Percentiles rank a stretch among this genome's conserved stretches.
Conservation (phyloP, 2,888 invertebrate species). For the Hemistola chrysoprasaria region DNA sequence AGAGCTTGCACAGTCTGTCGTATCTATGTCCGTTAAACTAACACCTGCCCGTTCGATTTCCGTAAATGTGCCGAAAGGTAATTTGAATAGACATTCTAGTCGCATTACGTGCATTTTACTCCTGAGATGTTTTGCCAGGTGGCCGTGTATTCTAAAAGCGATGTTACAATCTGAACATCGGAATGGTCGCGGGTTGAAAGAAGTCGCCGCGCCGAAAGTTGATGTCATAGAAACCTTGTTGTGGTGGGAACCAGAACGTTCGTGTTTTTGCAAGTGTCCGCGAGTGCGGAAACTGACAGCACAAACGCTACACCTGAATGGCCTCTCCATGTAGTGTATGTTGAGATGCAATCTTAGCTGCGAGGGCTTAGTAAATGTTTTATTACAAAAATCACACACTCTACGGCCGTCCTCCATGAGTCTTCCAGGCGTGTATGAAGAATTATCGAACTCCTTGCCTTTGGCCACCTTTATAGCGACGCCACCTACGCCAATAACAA, state of each 20-base stretch:
- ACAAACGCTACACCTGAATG: constrained; percentile 95
- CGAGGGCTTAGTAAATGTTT: constrained; percentile 95
- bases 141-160: constrained; percentile 98
- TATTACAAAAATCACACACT: constrained; percentile 93
- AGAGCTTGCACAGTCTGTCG: constrained; percentile 97
- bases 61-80: constrained; percentile 96
- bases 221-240: constrained; percentile 96
- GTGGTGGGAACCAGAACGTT: constrained; percentile 94
- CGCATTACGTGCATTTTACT: constrained; percentile 98
- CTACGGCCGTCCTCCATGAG: constrained; percentile 89
- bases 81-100: constrained; percentile 94
- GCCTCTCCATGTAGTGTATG: constrained; percentile 97
- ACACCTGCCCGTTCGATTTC: constrained; percentile 95
- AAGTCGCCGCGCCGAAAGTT: constrained; percentile 91
- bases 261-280: constrained; percentile 96
- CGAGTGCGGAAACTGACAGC: constrained; percentile 94
- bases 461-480: constrained; percentile 82
- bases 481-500: constrained; percentile 85
- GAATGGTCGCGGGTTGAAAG: constrained; percentile 96
- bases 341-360: constrained; percentile 96
- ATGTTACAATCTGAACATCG: constrained; percentile 98
- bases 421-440: constrained; percentile 74
- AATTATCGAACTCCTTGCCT: constrained; percentile 72
- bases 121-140: constrained; percentile 97
- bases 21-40: constrained; percentile 96